A percentile compares a stretch with the other conserved stretches of the same genome.
phyloP scores from a whole-genome alignment of 2,797 vertebrate species.

The Acrossocheilus fasciatus region DNA sequence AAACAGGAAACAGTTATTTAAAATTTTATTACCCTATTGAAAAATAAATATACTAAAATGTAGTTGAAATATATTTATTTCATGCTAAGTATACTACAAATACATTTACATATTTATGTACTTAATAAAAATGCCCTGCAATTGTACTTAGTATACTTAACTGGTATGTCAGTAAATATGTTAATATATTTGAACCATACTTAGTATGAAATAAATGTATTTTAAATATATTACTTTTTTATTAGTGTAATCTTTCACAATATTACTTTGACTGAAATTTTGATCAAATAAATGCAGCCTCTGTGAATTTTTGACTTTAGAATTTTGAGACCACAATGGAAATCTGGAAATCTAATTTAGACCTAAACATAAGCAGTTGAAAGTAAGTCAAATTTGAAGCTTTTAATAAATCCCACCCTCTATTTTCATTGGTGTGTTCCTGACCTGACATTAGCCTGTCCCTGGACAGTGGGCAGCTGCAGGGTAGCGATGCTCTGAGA shows the following conservation, averaged over 20 bases:
- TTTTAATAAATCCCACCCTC: neutral
- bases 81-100: no score
- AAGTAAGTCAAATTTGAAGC: neutral
- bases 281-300: neutral
- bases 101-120: no score
- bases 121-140: no score
- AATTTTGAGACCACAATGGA: neutral
- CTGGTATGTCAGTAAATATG: no score
- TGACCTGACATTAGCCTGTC: conserved; percentile 93
- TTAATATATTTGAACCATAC: no score
- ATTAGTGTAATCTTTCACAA: neutral
- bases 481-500: conserved; percentile 95
- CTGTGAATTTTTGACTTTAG: neutral
- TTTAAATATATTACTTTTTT: no score
- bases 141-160: no score
- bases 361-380: neutral
- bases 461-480: conserved; percentile 90
- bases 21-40: neutral
- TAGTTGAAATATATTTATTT: no score
- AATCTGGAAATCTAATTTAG: neutral
- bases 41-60: no score
- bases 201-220: no score
- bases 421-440: conserved; percentile 37
- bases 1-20: neutral
- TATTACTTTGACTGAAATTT: neutral